Percentiles rank a stretch among this genome's conserved stretches.
These are phyloP conservation scores for Endomychus coccineus DNA, from an alignment of 2,888 invertebrate species.

Conservation along the genomic window DNA sequence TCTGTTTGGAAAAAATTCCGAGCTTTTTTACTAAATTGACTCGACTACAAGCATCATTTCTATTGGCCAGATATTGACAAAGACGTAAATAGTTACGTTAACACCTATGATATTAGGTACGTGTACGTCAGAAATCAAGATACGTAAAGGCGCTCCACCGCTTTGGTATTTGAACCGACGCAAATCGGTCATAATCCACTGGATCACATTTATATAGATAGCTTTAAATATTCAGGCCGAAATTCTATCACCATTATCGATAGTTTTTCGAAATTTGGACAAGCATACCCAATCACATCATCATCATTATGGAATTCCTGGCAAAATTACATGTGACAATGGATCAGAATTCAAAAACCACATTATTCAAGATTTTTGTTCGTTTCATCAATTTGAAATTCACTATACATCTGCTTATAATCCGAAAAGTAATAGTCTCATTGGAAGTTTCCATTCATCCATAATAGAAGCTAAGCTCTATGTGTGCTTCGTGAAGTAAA, in stretches of 20 bases:
- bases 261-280: conserved; percentile 6
- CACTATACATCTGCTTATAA: too few species aligned
- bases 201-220: conserved; percentile 3
- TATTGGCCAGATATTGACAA: conserved; percentile 10
- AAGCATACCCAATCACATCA: conserved; percentile 3
- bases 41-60: too few species aligned
- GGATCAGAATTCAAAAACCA: conserved; percentile 6
- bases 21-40: too few species aligned
- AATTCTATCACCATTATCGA: conserved; percentile 1
- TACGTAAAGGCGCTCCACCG: conserved; percentile 10
- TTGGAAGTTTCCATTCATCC: too few species aligned
- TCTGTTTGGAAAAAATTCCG: too few species aligned
- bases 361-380: conserved; percentile 3
- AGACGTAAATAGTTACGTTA: conserved; percentile 8
- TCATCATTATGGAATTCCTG: conserved; percentile 8
- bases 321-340: conserved; percentile 6
- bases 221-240: not conserved
- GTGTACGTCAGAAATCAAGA: conserved; percentile 8
- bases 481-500: too few species aligned
- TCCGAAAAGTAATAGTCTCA: too few species aligned
- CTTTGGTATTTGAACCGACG: not conserved
- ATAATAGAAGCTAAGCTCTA: too few species aligned
- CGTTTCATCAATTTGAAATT: too few species aligned
- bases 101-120: conserved; percentile 10
- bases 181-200: conserved; percentile 2